Conservation (phyloP, 2,797 vertebrate genomes). For the Carcharodon carcharias region DNA sequence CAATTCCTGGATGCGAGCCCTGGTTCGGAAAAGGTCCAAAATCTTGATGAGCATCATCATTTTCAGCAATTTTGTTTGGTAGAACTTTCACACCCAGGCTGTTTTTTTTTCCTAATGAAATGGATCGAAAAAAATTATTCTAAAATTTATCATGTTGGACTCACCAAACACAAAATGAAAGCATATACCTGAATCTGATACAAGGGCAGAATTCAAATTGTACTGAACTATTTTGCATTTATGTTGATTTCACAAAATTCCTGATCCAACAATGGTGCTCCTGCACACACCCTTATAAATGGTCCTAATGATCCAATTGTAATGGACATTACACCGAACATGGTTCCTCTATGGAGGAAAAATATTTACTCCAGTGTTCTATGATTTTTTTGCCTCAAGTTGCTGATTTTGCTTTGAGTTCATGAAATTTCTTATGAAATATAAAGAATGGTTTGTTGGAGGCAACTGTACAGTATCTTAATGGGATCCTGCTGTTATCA, state of each 20-base stretch:
- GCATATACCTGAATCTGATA: not conserved
- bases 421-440: not conserved
- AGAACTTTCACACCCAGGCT: not conserved
- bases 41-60: not conserved
- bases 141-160: not conserved
- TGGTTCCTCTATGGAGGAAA: not conserved
- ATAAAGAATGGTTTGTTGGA: not conserved
- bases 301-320: not conserved
- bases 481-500: not conserved
- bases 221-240: not conserved
- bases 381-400: not conserved
- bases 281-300: not conserved
- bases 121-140: not conserved
- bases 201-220: not conserved
- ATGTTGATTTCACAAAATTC: not conserved
- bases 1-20: not conserved
- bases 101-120: not conserved
- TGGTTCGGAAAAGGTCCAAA: not conserved
- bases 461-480: not conserved
- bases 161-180: not conserved
- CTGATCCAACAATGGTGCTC: not conserved
- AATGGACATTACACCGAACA: not conserved
- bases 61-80: slow-evolving; percentile 9
- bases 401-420: not conserved
- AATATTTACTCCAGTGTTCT: not conserved